A percentile compares a stretch with the other conserved stretches of the same genome.
Conservation (phyloP, 2,797 vertebrate species). For the Pipistrellus nathusii region DNA sequence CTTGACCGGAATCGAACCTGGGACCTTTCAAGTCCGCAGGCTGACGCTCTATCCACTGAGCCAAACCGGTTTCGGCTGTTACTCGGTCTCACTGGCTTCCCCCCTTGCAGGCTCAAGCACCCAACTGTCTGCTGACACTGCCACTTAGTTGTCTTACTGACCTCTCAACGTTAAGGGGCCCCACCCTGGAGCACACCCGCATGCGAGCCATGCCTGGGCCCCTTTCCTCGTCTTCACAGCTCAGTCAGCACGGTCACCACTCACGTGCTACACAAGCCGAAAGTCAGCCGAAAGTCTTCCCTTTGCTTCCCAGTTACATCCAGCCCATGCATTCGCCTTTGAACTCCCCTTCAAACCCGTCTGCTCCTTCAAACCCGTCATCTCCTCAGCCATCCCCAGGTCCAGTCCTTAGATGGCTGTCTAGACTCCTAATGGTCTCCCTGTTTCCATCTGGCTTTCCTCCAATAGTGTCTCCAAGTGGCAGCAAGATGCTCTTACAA, state of each 20-base stretch:
- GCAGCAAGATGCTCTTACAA: slow-evolving; percentile 49
- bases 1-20: too few relatives aligned
- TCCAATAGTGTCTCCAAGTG: background rate
- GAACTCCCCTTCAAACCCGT: background rate
- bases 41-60: too few relatives aligned
- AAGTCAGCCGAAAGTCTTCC: background rate
- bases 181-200: background rate
- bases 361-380: background rate
- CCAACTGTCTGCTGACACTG: background rate
- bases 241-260: background rate
- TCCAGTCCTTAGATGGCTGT: background rate
- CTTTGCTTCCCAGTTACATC: background rate
- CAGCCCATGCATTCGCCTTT: background rate
- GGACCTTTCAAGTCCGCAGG: too few relatives aligned
- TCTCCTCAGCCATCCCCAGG: background rate
- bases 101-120: background rate
- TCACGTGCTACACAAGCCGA: background rate
- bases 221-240: background rate
- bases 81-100: background rate
- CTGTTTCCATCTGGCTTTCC: background rate
- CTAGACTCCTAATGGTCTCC: background rate
- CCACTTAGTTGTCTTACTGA: background rate
- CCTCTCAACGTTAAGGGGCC: background rate
- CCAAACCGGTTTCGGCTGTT: too few relatives aligned
- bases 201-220: background rate